Evolutionary conservation across 2,888 invertebrate species (phyloP).

Genomic region (Mamestra brassicae): DNA sequence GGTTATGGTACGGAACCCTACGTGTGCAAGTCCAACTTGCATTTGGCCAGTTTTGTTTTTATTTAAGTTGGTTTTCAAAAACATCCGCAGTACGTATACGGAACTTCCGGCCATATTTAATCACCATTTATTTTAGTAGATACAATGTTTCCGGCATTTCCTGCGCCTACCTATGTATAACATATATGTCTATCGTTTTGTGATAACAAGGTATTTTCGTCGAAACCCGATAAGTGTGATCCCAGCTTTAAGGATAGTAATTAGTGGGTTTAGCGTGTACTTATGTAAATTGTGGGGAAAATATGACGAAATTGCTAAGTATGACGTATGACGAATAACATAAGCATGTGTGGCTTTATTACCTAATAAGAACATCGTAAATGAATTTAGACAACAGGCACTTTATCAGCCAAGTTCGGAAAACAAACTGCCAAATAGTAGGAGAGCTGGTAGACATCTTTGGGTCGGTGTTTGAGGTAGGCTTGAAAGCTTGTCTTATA

Average conservation of each 20-base stretch:
- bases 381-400: too few relatives aligned
- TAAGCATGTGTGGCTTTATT: not conserved
- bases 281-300: constrained; percentile 39
- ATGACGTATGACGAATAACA: not conserved
- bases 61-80: constrained; percentile 3
- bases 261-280: constrained; percentile 42
- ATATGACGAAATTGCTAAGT: constrained; percentile 17
- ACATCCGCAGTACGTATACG: constrained; percentile 14
- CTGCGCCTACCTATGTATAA: not conserved
- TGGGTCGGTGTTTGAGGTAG: too few relatives aligned
- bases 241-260: constrained; percentile 55
- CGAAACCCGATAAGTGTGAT: constrained; percentile 50
- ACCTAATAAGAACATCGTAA: not conserved
- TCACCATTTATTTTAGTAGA: not conserved
- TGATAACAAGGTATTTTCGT: constrained; percentile 37
- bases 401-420: too few relatives aligned
- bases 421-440: too few relatives aligned
- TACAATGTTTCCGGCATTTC: constrained; percentile 9
- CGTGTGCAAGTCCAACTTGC: too few relatives aligned
- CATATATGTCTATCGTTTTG: constrained; percentile 34
- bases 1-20: too few relatives aligned
- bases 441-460: too few relatives aligned
- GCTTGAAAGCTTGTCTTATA: too few relatives aligned
- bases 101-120: constrained; percentile 7
- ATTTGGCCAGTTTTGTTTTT: too few relatives aligned